Evolutionary conservation across 2,888 invertebrate species (phyloP).

Genomic region (Polylopha cassiicola): DNA sequence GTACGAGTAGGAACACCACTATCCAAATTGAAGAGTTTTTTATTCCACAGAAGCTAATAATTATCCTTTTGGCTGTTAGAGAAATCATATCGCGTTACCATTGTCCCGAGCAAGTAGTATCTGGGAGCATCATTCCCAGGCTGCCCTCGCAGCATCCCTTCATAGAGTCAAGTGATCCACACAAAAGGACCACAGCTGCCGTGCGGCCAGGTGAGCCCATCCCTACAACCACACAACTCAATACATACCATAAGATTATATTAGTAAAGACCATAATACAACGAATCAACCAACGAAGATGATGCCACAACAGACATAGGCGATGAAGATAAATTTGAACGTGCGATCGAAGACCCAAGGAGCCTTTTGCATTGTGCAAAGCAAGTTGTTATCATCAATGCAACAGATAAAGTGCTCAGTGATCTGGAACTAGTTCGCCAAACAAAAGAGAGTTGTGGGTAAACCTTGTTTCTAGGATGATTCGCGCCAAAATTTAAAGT

Average conservation of each 20-base stretch:
- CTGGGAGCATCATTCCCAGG: slow-evolving; percentile 58
- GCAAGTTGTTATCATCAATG: slow-evolving; percentile 44
- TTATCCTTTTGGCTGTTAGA: slow-evolving; percentile 11
- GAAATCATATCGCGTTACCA: slow-evolving; percentile 53
- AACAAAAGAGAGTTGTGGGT: slow-evolving; percentile 50
- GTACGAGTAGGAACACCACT: too few relatives aligned
- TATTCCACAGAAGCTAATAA: slow-evolving; percentile 17
- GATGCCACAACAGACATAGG: slow-evolving; percentile 34
- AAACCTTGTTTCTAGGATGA: slow-evolving; percentile 26
- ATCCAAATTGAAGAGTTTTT: too few relatives aligned
- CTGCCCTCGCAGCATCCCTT: slow-evolving; percentile 70
- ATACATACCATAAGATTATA: slow-evolving; percentile 30
- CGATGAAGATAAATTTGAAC: slow-evolving; percentile 43
- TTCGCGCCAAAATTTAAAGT: slow-evolving; percentile 30
- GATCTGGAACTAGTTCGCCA: slow-evolving; percentile 67
- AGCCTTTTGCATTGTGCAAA: slow-evolving; percentile 33
- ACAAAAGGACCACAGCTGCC: slow-evolving; percentile 62
- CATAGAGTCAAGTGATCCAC: slow-evolving; percentile 70
- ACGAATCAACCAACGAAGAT: slow-evolving; percentile 23
- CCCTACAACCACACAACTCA: slow-evolving; percentile 25
- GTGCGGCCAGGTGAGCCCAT: slow-evolving; percentile 59
- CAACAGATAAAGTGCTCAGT: slow-evolving; percentile 60
- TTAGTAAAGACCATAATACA: slow-evolving; percentile 24
- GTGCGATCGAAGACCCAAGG: slow-evolving; percentile 36
- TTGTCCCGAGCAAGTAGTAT: slow-evolving; percentile 45